Percentiles rank a stretch among this genome's conserved stretches.
These are phyloP conservation scores for Entelurus aequoreus DNA, from an alignment of 2,113 vertebrate genomes.

Conservation along the genomic window DNA sequence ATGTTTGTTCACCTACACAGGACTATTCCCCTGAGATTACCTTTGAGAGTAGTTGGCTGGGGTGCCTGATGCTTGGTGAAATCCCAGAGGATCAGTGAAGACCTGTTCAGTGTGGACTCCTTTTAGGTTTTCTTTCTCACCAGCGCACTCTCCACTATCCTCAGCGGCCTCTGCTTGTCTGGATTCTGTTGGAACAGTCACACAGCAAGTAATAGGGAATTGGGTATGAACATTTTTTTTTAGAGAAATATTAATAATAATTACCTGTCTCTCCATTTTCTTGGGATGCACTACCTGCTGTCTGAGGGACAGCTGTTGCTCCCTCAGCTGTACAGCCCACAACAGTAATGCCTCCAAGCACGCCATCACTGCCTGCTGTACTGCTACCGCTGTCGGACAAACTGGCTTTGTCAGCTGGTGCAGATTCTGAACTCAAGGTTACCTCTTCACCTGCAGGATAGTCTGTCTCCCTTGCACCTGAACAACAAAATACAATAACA, in stretches of 20 bases:
- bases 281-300: conserved; percentile 55
- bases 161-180: conserved; percentile 83
- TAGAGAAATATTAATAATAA: too few species aligned
- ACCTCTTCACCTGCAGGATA: conserved; percentile 91
- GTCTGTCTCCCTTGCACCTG: conserved; percentile 94
- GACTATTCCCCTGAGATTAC: conserved; percentile 21
- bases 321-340: conserved; percentile 86
- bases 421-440: conserved; percentile 62
- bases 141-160: conserved; percentile 69
- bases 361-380: conserved; percentile 71
- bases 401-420: conserved; percentile 65
- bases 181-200: conserved; percentile 41
- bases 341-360: conserved; percentile 84
- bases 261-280: conserved; percentile 70
- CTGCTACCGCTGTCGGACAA: conserved; percentile 72
- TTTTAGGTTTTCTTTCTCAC: conserved; percentile 72
- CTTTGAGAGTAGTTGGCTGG: conserved; percentile 59
- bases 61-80: conserved; percentile 72
- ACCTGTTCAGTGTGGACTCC: conserved; percentile 89
- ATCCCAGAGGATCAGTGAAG: conserved; percentile 92
- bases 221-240: too few species aligned
- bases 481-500: conserved; percentile 9
- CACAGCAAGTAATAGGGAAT: not conserved
- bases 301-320: conserved; percentile 57
- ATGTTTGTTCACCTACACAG: not conserved